Percentiles rank a stretch among this genome's conserved stretches.
Conservation (phyloP, 1,140 invertebrate genomes). For the Drosophila hydei region DNA sequence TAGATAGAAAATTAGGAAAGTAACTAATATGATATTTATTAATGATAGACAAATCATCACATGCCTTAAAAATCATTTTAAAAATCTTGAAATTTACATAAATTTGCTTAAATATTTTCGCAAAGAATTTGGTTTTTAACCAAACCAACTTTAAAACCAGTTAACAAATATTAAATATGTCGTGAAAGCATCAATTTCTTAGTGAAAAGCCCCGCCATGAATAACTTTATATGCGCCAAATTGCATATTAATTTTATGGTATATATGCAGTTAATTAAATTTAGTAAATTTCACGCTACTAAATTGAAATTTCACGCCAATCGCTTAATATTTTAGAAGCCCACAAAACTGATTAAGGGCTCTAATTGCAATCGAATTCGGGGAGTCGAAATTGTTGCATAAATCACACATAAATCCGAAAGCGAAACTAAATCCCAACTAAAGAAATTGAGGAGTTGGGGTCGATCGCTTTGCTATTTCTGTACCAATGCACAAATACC, state of each 20-base stretch:
- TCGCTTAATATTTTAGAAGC: neutral
- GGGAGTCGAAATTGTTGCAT: constrained; percentile 36
- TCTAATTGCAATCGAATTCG: constrained; percentile 30
- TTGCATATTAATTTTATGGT: neutral
- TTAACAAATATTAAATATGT: neutral
- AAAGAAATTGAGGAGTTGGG: neutral
- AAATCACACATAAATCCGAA: constrained; percentile 38
- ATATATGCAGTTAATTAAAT: neutral
- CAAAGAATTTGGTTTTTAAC: neutral
- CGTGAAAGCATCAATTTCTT: too few species aligned
- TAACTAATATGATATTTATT: neutral
- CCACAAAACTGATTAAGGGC: constrained; percentile 9
- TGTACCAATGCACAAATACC: constrained; percentile 38
- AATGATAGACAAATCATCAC: neutral
- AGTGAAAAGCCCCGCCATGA: neutral
- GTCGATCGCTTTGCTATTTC: constrained; percentile 30
- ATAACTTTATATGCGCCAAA: neutral
- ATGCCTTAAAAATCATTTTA: neutral
- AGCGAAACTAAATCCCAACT: constrained; percentile 21
- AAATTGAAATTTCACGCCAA: neutral
- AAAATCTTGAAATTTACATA: neutral
- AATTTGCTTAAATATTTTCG: constrained; percentile 15
- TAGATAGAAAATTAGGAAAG: too few species aligned
- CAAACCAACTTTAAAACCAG: constrained; percentile 1
- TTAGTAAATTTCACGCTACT: neutral